phyloP scores from a whole-genome alignment of 2,113 vertebrate species.

The Heteronetta atricapilla region DNA sequence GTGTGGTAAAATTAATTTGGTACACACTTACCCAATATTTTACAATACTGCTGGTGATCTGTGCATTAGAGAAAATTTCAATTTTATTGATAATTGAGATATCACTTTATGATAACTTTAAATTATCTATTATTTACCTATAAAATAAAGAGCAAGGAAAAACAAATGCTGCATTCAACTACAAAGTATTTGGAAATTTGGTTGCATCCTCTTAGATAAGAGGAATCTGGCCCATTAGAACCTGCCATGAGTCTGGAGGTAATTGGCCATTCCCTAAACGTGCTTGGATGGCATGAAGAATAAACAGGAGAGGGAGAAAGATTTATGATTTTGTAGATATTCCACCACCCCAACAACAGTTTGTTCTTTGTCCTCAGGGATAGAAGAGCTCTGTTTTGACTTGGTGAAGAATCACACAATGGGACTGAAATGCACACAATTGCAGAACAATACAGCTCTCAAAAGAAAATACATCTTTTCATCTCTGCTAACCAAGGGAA shows the following conservation, averaged over 20 bases:
- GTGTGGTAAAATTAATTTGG: neutral
- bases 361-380: slow-evolving; percentile 30
- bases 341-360: neutral
- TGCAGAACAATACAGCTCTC: neutral
- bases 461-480: neutral
- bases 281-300: neutral
- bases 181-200: neutral
- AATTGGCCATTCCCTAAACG: neutral
- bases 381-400: slow-evolving; percentile 36
- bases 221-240: neutral
- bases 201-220: neutral
- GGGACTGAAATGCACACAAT: slow-evolving; percentile 6
- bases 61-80: fast-evolving
- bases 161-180: neutral
- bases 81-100: neutral
- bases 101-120: neutral
- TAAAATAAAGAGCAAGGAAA: neutral
- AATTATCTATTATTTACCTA: no score
- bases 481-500: neutral
- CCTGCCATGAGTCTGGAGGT: neutral
- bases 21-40: neutral
- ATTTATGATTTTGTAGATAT: neutral
- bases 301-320: slow-evolving; percentile 1
- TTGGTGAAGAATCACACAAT: neutral
- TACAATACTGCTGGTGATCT: neutral